Percentiles rank a stretch among this genome's conserved stretches.
These are phyloP conservation scores for Melanocharis versteri DNA, from an alignment of 2,113 vertebrate species.

Conservation along the genomic window DNA sequence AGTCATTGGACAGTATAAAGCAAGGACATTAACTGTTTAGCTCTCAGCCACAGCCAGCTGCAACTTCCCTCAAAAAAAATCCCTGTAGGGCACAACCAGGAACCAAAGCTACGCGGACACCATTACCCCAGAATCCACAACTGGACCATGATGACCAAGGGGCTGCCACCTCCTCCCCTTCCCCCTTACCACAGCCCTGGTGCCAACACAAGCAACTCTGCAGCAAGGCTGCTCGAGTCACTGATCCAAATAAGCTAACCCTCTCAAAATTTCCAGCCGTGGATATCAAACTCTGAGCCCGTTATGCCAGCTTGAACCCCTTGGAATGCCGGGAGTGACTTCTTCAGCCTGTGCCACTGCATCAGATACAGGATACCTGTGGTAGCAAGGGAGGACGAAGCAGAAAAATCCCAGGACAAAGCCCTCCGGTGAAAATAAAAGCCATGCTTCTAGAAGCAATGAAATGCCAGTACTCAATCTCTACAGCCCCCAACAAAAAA, in stretches of 20 bases:
- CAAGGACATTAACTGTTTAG: background rate
- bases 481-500: slow-evolving; percentile 12
- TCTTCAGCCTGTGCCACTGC: background rate
- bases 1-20: background rate
- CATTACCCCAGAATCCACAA: fast-evolving
- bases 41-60: background rate
- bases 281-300: background rate
- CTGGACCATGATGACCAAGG: fast-evolving
- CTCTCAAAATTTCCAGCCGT: background rate
- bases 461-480: slow-evolving; percentile 24
- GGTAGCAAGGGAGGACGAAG: background rate
- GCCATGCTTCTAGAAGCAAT: background rate
- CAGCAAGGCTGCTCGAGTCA: background rate
- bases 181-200: background rate
- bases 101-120: fast-evolving
- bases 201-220: background rate
- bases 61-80: background rate
- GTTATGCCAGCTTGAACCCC: background rate
- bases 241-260: background rate
- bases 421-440: background rate
- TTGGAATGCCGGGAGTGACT: background rate
- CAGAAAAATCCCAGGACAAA: background rate
- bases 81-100: background rate
- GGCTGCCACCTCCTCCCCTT: background rate
- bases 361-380: background rate